A percentile compares a stretch with the other conserved stretches of the same genome.
Evolutionary conservation across 2,797 vertebrate species (phyloP).

Genomic region (Hephaestus fuliginosus): DNA sequence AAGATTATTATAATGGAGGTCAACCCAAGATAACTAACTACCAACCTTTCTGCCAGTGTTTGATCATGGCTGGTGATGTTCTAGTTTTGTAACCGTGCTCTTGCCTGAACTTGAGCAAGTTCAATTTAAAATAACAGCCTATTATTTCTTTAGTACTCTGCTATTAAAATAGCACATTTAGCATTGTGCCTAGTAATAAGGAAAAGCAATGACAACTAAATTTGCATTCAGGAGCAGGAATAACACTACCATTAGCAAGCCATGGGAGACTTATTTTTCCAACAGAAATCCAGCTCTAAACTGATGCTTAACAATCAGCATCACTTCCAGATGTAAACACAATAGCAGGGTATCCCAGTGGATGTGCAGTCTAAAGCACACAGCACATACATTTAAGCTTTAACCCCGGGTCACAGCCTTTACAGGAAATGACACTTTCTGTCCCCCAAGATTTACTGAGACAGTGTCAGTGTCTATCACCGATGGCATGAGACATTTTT

Average conservation of each 20-base stretch:
- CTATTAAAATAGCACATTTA: conserved; percentile 12
- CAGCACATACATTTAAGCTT: background rate
- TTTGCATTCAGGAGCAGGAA: conserved; percentile 1
- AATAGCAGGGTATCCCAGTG: background rate
- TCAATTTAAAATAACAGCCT: conserved; percentile 14
- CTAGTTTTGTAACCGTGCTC: background rate
- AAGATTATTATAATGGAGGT: conserved; percentile 4
- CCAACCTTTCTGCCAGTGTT: background rate
- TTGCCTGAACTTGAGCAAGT: background rate
- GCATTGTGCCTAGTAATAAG: background rate
- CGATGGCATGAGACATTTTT: background rate
- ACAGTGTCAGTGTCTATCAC: background rate
- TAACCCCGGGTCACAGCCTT: background rate
- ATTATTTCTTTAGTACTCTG: conserved; percentile 15
- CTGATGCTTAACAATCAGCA: conserved; percentile 37
- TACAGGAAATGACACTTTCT: background rate
- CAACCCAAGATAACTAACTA: background rate
- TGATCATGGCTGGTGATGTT: background rate
- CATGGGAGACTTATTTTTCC: conserved; percentile 31
- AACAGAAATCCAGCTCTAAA: background rate
- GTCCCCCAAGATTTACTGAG: background rate
- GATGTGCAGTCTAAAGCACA: background rate
- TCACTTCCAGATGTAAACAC: conserved; percentile 21
- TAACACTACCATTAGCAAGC: conserved; percentile 8
- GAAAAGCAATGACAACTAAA: conserved; percentile 14